Evolutionary conservation across 2,797 vertebrate species (phyloP), one percentile per base, ranked within the genome.

Genomic region (Megaceryle alcyon): DNA sequence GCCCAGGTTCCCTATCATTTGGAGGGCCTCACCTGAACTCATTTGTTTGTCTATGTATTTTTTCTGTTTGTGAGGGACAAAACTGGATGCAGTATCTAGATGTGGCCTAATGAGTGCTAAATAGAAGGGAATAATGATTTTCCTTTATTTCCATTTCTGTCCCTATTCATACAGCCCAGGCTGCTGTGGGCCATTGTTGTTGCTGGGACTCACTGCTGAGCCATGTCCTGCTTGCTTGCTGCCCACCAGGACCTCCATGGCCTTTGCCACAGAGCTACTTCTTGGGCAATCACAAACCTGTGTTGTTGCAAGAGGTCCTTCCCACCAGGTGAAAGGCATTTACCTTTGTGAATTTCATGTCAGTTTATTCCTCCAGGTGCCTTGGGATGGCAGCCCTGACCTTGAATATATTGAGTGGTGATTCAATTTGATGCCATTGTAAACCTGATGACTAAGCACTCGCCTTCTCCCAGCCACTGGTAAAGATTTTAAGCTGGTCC

Each of bases 101-200:
- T 49, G 48, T n/a, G 37, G 8, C 39, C 18, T 57, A 53, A 39
- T 0, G 4, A 61, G 28, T 14, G 23, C 43, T 37, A n/a, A 35
- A 26, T 6, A 56, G 28, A 37, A 21, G 26, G 14, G 7, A 37
- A 25, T n/a, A 25, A 22, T 37, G 11, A 26, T 16, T 33, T 73
- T 19, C 14, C 25, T 76, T 37, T 18, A 4, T 35, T 16, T 72
- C 25, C 35, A 7, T 17, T 64, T 81, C 65, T 73, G n/a, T 15
- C 18, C 11, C 21, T 69, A 18, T 35, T 90, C 5, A 4, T 57
- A 8, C 8, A 80, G 69, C 25, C 12, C 64, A 68, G 39, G 21
- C 25, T 59, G 6, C 26, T 14, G 5, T 1, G 59, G 33, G 49
- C 14, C 23, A 12, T 28, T 1, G 1, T 28, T 57, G 15, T 17